Conservation (phyloP, 2,113 vertebrate genomes). For the Coracopsis vasa region DNA sequence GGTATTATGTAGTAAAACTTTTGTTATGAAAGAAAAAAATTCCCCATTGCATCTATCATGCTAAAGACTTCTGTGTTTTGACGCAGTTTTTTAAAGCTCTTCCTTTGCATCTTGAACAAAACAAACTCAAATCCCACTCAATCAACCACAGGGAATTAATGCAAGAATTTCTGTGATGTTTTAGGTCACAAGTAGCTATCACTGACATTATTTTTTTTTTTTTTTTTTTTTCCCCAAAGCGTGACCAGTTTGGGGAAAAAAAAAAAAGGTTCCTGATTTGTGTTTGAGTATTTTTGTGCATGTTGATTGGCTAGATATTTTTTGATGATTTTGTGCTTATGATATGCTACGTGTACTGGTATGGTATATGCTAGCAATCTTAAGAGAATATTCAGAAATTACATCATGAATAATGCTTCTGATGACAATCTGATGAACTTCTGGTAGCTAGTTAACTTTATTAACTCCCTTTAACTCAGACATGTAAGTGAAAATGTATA, state of each 20-base stretch:
- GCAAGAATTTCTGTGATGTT: background rate
- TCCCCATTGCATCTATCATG: fast-evolving
- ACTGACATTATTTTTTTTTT: no score
- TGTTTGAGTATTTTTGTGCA: background rate
- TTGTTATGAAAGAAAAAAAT: background rate
- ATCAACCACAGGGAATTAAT: background rate
- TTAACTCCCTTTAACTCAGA: background rate
- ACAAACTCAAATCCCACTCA: background rate
- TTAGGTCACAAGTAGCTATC: background rate
- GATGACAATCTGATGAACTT: background rate
- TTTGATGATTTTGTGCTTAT: background rate
- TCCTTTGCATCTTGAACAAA: background rate
- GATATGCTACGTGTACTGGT: background rate
- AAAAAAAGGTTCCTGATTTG: background rate
- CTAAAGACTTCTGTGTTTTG: background rate
- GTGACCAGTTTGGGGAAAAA: background rate
- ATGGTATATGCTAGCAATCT: background rate
- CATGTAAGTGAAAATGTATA: background rate
- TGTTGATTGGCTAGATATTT: background rate
- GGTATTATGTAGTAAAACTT: background rate
- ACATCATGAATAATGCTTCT: background rate
- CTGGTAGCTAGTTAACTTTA: background rate
- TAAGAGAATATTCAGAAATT: background rate
- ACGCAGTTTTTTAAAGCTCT: background rate
- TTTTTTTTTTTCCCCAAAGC: no score